Conservation (phyloP, 2,888 invertebrate species). For the Platycheirus rosarum region DNA sequence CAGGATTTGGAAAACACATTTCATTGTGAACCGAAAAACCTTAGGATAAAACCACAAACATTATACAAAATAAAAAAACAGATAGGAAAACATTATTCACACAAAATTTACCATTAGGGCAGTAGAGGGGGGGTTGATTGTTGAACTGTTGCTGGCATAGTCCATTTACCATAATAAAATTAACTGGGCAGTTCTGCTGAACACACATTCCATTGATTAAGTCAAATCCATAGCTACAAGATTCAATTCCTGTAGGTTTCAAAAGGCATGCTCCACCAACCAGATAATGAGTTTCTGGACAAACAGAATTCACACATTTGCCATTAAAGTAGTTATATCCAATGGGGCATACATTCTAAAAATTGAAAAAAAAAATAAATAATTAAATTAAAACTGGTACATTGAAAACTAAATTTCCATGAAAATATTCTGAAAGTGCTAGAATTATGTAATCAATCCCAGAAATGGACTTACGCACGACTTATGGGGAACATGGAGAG, state of each 20-base stretch:
- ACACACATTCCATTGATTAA: constrained; percentile 38
- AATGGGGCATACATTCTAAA: constrained; percentile 32
- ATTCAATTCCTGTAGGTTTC: neutral
- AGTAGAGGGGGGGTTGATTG: constrained; percentile 8
- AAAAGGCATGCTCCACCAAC: constrained; percentile 29
- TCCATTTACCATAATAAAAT: constrained; percentile 28
- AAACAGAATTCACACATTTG: neutral
- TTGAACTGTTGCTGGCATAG: constrained; percentile 1
- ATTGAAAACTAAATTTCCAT: too few relatives aligned
- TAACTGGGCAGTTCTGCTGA: constrained; percentile 16
- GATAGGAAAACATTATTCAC: too few relatives aligned
- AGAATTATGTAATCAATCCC: too few relatives aligned
- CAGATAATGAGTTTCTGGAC: constrained; percentile 27
- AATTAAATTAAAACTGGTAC: too few relatives aligned
- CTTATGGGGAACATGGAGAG: too few relatives aligned
- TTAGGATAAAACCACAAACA: neutral
- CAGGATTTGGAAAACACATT: constrained; percentile 18
- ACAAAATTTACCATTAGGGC: constrained; percentile 38
- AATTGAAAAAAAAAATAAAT: too few relatives aligned
- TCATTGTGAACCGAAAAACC: constrained; percentile 30
- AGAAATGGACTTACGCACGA: too few relatives aligned
- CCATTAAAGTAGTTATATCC: constrained; percentile 16
- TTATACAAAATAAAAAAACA: too few relatives aligned
- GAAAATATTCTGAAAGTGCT: too few relatives aligned
- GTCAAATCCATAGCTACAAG: constrained; percentile 31